A percentile compares a stretch with the other conserved stretches of the same genome.
These are phyloP conservation scores for Eulemur albifrons DNA, from an alignment of 2,797 vertebrate genomes.

Conservation along the genomic window DNA sequence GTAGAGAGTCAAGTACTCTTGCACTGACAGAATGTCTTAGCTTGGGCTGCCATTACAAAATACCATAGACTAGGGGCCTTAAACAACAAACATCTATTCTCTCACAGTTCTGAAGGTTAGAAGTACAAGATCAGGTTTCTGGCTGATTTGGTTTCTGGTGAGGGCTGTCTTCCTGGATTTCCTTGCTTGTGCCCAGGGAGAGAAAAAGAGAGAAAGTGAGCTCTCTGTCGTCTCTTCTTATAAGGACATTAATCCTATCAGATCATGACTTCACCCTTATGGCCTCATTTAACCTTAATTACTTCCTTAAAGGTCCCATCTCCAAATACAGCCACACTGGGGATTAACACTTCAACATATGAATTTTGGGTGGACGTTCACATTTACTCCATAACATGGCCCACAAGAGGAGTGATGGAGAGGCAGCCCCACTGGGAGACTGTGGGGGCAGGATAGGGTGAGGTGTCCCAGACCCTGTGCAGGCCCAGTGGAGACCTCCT, in stretches of 20 bases:
- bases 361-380: neutral
- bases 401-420: neutral
- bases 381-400: neutral
- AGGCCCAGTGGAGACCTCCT: neutral
- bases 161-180: neutral
- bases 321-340: neutral
- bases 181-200: neutral
- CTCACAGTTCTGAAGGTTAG: neutral
- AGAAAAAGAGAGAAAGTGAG: neutral
- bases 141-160: neutral
- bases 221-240: neutral
- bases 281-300: conserved; percentile 4
- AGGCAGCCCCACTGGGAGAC: neutral
- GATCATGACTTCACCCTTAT: neutral
- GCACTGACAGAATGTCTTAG: neutral
- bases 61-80: neutral
- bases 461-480: neutral
- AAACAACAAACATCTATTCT: neutral
- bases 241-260: neutral
- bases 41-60: neutral
- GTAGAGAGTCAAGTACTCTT: neutral
- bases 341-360: neutral
- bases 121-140: neutral
- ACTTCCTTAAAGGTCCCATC: neutral
- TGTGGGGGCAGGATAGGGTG: no score